Evolutionary conservation across 2,797 vertebrate species (phyloP).

Genomic region (Ceryle rudis): DNA sequence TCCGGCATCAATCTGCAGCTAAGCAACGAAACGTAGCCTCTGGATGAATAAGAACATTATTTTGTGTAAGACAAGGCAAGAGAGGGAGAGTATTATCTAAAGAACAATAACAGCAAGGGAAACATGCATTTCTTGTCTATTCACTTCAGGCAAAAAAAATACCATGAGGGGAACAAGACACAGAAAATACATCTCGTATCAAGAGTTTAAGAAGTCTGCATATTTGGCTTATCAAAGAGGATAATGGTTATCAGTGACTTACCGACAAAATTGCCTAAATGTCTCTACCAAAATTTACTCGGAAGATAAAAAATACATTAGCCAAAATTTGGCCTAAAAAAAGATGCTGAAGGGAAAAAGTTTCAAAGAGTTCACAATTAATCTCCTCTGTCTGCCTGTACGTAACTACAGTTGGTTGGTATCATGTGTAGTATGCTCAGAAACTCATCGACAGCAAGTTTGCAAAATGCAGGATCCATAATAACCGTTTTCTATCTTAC

Average conservation of each 20-base stretch:
- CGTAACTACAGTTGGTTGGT: background rate
- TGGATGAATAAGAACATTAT: background rate
- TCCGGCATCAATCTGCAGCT: background rate
- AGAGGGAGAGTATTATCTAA: background rate
- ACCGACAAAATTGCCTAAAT: background rate
- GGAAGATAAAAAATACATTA: constrained; percentile 1
- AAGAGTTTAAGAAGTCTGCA: background rate
- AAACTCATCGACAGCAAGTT: background rate
- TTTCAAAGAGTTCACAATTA: background rate
- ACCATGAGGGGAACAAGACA: background rate
- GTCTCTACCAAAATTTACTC: constrained; percentile 6
- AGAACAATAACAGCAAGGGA: background rate
- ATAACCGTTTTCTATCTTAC: background rate
- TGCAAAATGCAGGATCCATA: background rate
- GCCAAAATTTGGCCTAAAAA: background rate
- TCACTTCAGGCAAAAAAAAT: constrained; percentile 16
- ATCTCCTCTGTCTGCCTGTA: background rate
- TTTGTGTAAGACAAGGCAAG: background rate
- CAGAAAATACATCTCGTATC: background rate
- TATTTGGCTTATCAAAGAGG: constrained; percentile 18
- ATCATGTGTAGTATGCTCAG: background rate
- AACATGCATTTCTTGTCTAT: background rate
- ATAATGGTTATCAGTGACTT: constrained; percentile 16
- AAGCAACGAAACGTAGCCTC: background rate
- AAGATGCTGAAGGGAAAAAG: background rate